phyloP scores from a whole-genome alignment of 2,888 invertebrate species.

The Acheta domesticus region DNA sequence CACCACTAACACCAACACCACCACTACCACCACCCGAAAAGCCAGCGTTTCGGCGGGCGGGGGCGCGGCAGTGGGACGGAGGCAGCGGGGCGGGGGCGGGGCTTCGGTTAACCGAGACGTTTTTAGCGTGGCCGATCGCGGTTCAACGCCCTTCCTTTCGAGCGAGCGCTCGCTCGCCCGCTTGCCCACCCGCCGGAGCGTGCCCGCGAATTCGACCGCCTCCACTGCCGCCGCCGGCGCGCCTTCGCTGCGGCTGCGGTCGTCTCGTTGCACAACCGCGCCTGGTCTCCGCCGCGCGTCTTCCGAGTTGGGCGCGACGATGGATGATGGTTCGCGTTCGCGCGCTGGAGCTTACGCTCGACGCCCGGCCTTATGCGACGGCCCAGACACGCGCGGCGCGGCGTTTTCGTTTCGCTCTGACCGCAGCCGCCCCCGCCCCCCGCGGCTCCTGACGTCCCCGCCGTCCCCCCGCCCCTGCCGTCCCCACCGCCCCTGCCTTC shows the following conservation, averaged over 20 bases:
- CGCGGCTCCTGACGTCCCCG: too few relatives aligned
- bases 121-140: neutral
- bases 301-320: neutral
- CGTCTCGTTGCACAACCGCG: neutral
- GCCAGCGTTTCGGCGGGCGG: neutral
- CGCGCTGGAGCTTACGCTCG: neutral
- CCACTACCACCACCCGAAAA: neutral
- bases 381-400: too few relatives aligned
- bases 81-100: neutral
- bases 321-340: neutral
- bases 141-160: neutral
- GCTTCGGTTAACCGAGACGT: constrained; percentile 6
- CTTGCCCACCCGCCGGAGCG: too few relatives aligned
- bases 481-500: too few relatives aligned
- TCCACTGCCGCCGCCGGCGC: too few relatives aligned
- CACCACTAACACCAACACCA: too few relatives aligned
- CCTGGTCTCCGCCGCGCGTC: neutral
- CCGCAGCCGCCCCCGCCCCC: too few relatives aligned
- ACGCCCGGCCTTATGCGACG: neutral
- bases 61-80: neutral
- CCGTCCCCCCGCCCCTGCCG: too few relatives aligned
- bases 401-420: too few relatives aligned
- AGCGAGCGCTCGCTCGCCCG: neutral
- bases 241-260: too few relatives aligned
- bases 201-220: too few relatives aligned